These are phyloP conservation scores for Cryptophagus acutangulus DNA, from an alignment of 2,888 invertebrate genomes.

Conservation along the genomic window DNA sequence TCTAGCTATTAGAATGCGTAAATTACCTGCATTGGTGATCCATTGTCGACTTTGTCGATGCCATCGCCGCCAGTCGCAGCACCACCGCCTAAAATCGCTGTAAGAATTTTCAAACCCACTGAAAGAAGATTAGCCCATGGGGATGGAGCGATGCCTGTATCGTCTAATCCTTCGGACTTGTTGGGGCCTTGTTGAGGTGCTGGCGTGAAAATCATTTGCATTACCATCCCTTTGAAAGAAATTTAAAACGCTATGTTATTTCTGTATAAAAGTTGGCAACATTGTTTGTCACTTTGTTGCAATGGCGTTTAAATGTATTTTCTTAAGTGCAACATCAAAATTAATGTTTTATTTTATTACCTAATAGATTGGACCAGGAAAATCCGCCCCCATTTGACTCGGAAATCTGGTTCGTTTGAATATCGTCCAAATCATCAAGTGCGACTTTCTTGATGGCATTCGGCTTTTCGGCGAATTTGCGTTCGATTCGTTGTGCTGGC, in stretches of 20 bases:
- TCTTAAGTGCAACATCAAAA: neutral
- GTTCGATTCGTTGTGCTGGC: constrained; percentile 54
- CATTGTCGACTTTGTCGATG: constrained; percentile 87
- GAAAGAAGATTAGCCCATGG: constrained; percentile 86
- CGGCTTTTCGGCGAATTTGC: constrained; percentile 85
- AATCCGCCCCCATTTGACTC: constrained; percentile 60
- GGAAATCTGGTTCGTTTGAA: constrained; percentile 74
- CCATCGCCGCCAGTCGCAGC: constrained; percentile 67
- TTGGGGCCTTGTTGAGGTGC: constrained; percentile 62
- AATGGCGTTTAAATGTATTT: constrained; percentile 1
- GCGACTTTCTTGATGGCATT: constrained; percentile 85
- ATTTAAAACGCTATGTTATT: neutral
- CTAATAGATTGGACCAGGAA: constrained; percentile 84
- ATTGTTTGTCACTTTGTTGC: too few species aligned
- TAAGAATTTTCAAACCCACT: constrained; percentile 80
- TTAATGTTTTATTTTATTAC: constrained; percentile 42
- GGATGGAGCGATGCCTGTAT: constrained; percentile 61
- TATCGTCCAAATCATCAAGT: constrained; percentile 74
- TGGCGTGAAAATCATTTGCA: constrained; percentile 81
- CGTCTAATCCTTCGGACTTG: constrained; percentile 72
- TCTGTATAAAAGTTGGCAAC: too few species aligned
- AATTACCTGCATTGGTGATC: constrained; percentile 89
- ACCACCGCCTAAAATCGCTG: constrained; percentile 75
- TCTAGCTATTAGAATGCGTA: too few species aligned
- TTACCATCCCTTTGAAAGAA: constrained; percentile 59